Percentiles rank a stretch among this genome's conserved stretches.
Conservation (phyloP, 1,140 invertebrate species). For the Bombus waltoni region DNA sequence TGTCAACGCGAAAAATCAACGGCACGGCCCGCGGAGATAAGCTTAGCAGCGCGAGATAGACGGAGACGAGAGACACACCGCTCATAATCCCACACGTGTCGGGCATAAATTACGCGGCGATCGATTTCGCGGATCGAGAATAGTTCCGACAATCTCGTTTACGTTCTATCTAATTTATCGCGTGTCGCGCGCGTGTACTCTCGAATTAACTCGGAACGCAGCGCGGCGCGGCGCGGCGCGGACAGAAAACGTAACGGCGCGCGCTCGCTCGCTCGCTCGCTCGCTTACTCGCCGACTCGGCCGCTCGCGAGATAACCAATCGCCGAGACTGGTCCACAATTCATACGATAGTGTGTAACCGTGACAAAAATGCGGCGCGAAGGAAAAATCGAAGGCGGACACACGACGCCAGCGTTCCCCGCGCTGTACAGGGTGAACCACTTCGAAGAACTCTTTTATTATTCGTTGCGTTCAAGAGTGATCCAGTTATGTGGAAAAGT, state of each 20-base stretch:
- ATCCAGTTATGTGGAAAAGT: constrained; percentile 17
- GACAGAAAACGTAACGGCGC: no score
- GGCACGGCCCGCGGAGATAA: background rate
- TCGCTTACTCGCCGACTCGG: background rate
- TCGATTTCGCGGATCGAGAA: constrained; percentile 48
- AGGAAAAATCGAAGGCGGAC: constrained; percentile 24
- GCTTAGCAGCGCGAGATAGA: background rate
- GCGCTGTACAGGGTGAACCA: constrained; percentile 24
- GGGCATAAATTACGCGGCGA: constrained; percentile 39
- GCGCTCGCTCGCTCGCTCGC: no score
- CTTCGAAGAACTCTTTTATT: constrained; percentile 12
- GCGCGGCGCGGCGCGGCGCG: no score
- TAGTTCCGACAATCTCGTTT: constrained; percentile 54
- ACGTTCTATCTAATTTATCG: constrained; percentile 52
- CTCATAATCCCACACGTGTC: constrained; percentile 44
- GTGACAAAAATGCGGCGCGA: constrained; percentile 5
- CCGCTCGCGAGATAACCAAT: constrained; percentile 42
- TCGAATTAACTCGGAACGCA: constrained; percentile 50
- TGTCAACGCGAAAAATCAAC: background rate
- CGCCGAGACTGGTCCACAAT: constrained; percentile 47
- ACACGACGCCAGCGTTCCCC: background rate
- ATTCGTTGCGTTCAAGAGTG: background rate
- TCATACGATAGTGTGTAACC: constrained; percentile 46
- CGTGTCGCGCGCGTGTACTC: constrained; percentile 40
- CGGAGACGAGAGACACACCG: background rate